Percentiles rank a stretch among this genome's conserved stretches.
Evolutionary conservation across 2,113 vertebrate genomes (phyloP).

Genomic region (Sclerurus mexicanus): DNA sequence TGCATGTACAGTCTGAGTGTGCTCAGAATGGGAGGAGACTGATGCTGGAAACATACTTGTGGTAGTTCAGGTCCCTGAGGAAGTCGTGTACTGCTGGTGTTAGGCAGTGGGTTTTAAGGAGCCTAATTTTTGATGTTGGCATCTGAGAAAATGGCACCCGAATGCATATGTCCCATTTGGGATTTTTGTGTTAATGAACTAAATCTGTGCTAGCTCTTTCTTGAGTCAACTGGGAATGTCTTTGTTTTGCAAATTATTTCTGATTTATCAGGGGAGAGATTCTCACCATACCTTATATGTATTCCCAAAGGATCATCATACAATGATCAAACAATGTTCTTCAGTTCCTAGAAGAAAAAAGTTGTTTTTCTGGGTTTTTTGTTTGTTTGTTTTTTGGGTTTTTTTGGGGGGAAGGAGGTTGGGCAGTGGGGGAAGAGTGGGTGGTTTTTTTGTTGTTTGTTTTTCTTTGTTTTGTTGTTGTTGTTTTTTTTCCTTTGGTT

Average conservation of each 20-base stretch:
- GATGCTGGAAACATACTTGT: neutral
- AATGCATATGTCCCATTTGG: neutral
- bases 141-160: neutral
- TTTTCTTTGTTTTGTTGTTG: too few species aligned
- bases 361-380: neutral
- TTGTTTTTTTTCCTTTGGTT: too few species aligned
- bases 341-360: neutral
- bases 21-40: neutral
- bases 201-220: neutral
- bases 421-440: too few species aligned
- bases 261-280: neutral
- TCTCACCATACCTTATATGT: neutral
- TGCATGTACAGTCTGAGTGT: accelerated
- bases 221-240: neutral
- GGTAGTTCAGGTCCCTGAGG: neutral
- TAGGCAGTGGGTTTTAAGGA: neutral
- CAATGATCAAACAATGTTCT: neutral
- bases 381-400: neutral
- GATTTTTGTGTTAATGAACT: neutral
- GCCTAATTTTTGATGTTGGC: neutral
- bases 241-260: neutral
- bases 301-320: neutral
- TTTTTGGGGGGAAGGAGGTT: too few species aligned
- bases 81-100: neutral
- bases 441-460: too few species aligned